Evolutionary conservation across 2,888 invertebrate species (phyloP).

Genomic region (Sarcophaga rosellei): DNA sequence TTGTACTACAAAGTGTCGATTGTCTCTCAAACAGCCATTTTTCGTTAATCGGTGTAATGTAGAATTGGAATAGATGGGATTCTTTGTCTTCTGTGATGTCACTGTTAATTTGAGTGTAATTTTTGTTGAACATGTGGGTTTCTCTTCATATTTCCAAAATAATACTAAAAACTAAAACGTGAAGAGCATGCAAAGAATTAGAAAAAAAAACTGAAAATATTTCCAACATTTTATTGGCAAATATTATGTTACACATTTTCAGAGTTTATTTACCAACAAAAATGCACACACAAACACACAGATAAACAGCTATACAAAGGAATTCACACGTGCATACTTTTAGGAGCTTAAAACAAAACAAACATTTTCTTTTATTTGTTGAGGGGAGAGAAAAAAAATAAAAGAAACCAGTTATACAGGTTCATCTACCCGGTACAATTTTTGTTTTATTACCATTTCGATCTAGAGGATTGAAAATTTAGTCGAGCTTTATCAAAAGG

Average conservation of each 20-base stretch:
- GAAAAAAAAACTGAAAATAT: no score
- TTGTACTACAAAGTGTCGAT: no score
- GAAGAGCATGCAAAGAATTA: not conserved
- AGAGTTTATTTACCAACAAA: constrained; percentile 39
- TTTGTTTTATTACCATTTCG: constrained; percentile 1
- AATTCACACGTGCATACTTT: constrained; percentile 44
- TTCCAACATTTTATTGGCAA: constrained; percentile 47
- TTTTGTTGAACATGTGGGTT: constrained; percentile 15
- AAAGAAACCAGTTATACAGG: not conserved
- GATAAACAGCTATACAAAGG: constrained; percentile 5
- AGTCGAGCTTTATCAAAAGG: not conserved
- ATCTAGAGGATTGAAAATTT: not conserved
- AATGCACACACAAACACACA: not conserved
- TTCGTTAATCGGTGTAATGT: no score
- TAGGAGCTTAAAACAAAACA: constrained; percentile 30
- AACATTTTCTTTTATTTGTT: not conserved
- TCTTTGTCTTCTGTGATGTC: no score
- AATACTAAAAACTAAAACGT: constrained; percentile 17
- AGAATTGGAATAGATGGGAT: no score
- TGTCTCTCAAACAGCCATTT: no score
- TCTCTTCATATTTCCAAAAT: constrained; percentile 6
- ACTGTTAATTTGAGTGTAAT: not conserved
- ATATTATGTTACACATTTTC: constrained; percentile 41
- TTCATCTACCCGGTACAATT: constrained; percentile 10
- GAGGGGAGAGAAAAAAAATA: not conserved